phyloP scores from a whole-genome alignment of 2,113 vertebrate genomes.

The Rhea americana region DNA sequence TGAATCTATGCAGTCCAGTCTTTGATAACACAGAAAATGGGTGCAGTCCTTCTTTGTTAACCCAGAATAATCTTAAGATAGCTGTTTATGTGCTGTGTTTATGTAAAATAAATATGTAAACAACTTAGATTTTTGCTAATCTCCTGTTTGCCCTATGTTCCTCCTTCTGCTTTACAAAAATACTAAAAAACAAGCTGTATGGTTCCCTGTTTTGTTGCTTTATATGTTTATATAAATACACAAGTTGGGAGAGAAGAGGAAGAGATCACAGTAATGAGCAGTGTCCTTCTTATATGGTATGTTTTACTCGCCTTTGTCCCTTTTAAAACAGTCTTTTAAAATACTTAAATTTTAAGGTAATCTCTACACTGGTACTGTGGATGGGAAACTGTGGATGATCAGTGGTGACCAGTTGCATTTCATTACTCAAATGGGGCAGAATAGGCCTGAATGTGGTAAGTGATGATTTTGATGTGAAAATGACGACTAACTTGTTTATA shows the following conservation, averaged over 20 bases:
- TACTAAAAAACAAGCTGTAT: neutral
- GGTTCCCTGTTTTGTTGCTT: neutral
- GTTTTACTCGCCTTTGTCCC: neutral
- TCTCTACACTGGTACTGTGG: conserved; percentile 77
- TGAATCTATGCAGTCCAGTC: neutral
- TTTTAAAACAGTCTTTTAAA: neutral
- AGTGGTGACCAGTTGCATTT: conserved; percentile 68
- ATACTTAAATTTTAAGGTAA: conserved; percentile 61
- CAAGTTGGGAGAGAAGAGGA: neutral
- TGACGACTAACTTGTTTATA: neutral
- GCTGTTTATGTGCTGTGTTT: neutral
- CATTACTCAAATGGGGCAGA: conserved; percentile 76
- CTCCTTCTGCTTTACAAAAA: neutral
- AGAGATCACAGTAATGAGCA: neutral
- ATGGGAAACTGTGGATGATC: conserved; percentile 79
- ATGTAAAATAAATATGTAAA: neutral
- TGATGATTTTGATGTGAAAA: neutral
- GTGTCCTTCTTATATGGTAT: neutral
- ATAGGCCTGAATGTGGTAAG: conserved; percentile 73
- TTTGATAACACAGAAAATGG: neutral
- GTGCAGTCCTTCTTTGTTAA: neutral
- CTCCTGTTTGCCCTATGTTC: neutral
- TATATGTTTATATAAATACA: neutral
- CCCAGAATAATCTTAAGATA: neutral
- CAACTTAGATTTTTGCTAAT: neutral